These are phyloP conservation scores for Ranitomeya variabilis DNA, from an alignment of 2,113 vertebrate genomes.

Conservation along the genomic window DNA sequence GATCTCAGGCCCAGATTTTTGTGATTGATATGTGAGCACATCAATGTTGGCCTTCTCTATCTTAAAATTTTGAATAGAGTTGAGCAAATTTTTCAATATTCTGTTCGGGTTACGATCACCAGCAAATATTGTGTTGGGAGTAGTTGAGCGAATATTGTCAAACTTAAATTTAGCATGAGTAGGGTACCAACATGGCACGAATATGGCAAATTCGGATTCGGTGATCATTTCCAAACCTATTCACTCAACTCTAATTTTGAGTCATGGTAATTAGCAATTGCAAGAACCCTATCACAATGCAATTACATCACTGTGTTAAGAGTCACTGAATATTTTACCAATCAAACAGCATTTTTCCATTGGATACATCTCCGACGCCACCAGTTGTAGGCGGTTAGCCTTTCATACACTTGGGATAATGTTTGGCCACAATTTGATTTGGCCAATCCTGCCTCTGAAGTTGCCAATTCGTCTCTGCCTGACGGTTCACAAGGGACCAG, in stretches of 20 bases:
- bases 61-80: neutral
- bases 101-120: too few relatives aligned
- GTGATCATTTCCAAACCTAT: too few relatives aligned
- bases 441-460: neutral
- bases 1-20: neutral
- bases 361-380: neutral
- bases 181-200: too few relatives aligned
- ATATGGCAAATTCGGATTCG: too few relatives aligned
- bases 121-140: too few relatives aligned
- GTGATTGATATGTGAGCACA: neutral
- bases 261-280: neutral
- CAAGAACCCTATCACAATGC: too few relatives aligned
- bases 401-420: neutral
- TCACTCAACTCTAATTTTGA: too few relatives aligned
- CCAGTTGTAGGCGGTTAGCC: neutral
- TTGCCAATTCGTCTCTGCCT: neutral
- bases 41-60: neutral
- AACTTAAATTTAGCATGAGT: too few relatives aligned
- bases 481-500: neutral
- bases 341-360: neutral
- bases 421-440: neutral
- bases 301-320: neutral
- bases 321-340: neutral
- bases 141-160: too few relatives aligned
- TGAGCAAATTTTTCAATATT: too few relatives aligned